These are phyloP conservation scores for Drosophila nigricruria DNA, from an alignment of 2,888 invertebrate genomes.

Conservation along the genomic window DNA sequence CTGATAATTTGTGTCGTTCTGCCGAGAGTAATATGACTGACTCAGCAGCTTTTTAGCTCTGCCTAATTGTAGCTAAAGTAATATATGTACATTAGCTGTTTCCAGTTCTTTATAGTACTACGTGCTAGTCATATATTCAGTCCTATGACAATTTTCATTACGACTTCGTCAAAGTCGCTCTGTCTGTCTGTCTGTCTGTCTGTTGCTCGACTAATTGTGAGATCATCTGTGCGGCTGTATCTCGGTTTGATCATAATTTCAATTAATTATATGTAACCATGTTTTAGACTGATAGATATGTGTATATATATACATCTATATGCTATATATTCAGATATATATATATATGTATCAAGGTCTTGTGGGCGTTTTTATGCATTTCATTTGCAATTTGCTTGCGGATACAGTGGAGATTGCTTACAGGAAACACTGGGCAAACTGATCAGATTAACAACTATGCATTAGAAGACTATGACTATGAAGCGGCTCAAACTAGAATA, in stretches of 20 bases:
- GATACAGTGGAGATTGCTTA: constrained; percentile 36
- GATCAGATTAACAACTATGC: constrained; percentile 13
- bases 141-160: constrained; percentile 40
- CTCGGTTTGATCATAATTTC: constrained; percentile 44
- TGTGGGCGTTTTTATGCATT: constrained; percentile 67
- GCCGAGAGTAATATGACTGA: constrained; percentile 45
- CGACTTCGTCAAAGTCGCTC: constrained; percentile 14
- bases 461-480: not conserved
- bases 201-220: constrained; percentile 56
- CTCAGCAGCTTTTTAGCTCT: constrained; percentile 31
- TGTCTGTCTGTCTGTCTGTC: constrained; percentile 5
- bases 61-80: constrained; percentile 45
- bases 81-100: constrained; percentile 53
- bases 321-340: not conserved
- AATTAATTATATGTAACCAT: constrained; percentile 49
- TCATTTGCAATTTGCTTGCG: constrained; percentile 36
- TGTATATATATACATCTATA: not conserved
- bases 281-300: constrained; percentile 15
- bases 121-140: constrained; percentile 21
- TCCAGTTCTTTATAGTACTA: constrained; percentile 14
- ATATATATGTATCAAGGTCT: constrained; percentile 10
- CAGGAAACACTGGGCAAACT: constrained; percentile 17
- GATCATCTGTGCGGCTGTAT: constrained; percentile 51
- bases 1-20: constrained; percentile 28
- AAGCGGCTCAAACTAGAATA: constrained; percentile 18